Base-by-base conservation (phyloP, 2,113 vertebrate species). In the Tenebrosternarchus preto region DNA sequence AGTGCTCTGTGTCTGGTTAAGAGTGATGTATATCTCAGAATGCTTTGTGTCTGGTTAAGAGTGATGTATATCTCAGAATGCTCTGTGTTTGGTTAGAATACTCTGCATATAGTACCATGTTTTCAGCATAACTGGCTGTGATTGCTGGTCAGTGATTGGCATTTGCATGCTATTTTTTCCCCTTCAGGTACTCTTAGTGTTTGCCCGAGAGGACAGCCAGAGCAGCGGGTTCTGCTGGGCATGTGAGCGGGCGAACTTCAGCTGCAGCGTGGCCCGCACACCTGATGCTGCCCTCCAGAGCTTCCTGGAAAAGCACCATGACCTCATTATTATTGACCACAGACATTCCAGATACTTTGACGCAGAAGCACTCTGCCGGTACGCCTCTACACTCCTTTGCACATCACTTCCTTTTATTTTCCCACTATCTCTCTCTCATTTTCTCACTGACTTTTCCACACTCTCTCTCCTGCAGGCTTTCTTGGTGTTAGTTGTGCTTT, bases 151-250 rank as follows among this genome's bases (percentile, higher is more conserved):
- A 8, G 56, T 22, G 56, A 66, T 66, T 66, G 63, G 29, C 29
- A 4, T 4, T 36, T 36, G 33, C 33, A 36, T 19, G 17, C 29
- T 29, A 12, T 68, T 22, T 39, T 22, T 9, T 39, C 20, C 33
- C 33, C 22, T 68, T 68, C 64, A 99, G 97, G 98, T 98, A 94
- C 97, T 99, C 92, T 92, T 99, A 93, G 98, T 98, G 92, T 99
- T 99, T 95, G 93, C 95, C 92, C 97, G 96, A 95, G 96, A 98
- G 78, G 98, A 99, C 80, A 95, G 92, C 90, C 98, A 99, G 94
- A 97, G 96, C 84, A 94, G 88, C 17, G 95, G 95, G 86, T 98
- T 99, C 95, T 94, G 92, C 82, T 95, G 94, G 95, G 98, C 96
- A 0, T 98, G 97, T 87, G 97, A 99, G 86, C 96, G 95, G 82